A percentile compares a stretch with the other conserved stretches of the same genome.
Conservation (phyloP, 2,888 invertebrate genomes). For the Eupithecia tripunctaria region DNA sequence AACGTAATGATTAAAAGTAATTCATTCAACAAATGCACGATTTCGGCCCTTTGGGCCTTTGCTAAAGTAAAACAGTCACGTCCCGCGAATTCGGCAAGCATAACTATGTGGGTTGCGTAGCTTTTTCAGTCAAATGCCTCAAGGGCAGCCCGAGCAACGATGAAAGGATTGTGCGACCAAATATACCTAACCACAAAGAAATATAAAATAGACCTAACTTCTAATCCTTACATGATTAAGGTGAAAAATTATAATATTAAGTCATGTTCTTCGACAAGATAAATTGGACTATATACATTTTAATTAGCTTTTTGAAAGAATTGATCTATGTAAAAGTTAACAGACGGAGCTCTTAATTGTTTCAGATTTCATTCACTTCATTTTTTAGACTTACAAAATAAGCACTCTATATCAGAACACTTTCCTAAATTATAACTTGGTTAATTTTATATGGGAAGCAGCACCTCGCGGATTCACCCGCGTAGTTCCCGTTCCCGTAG, state of each 20-base stretch:
- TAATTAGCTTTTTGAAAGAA: neutral
- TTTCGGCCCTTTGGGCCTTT: conserved; percentile 44
- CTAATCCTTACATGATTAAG: neutral
- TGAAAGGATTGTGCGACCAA: conserved; percentile 40
- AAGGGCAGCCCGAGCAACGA: conserved; percentile 40
- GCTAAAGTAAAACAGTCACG: conserved; percentile 58
- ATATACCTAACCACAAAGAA: neutral
- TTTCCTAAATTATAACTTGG: conserved; percentile 45
- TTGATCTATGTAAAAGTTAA: neutral
- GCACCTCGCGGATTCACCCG: too few relatives aligned
- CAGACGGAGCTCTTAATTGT: neutral
- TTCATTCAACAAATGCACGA: conserved; percentile 59
- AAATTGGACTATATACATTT: neutral
- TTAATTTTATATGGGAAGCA: too few relatives aligned
- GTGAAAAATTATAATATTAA: neutral
- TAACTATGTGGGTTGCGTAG: conserved; percentile 47
- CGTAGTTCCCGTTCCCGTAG: too few relatives aligned
- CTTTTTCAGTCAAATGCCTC: conserved; percentile 49
- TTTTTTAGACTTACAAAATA: too few relatives aligned
- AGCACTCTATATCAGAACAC: too few relatives aligned
- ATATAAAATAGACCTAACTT: neutral
- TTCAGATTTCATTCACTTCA: too few relatives aligned
- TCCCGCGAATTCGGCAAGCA: conserved; percentile 46
- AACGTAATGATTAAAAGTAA: conserved; percentile 60
- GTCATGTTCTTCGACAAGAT: neutral